Conservation (phyloP, 2,888 invertebrate genomes). For the Rhingia rostrata region DNA sequence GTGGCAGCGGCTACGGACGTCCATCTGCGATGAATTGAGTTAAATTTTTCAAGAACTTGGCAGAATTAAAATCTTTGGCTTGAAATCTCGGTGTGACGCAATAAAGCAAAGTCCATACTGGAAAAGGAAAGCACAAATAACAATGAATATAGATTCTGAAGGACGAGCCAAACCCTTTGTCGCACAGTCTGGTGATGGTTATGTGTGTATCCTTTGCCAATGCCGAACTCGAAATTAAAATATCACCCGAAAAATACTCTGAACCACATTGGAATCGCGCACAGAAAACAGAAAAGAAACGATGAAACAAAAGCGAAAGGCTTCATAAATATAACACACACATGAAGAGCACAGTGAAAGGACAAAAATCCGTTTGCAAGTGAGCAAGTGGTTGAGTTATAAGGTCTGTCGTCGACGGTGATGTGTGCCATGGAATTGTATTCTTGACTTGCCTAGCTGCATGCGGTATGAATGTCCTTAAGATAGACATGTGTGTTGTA, state of each 20-base stretch:
- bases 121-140: conserved; percentile 42
- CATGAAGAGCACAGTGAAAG: conserved; percentile 40
- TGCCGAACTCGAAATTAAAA: conserved; percentile 69
- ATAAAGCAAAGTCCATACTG: conserved; percentile 22
- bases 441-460: conserved; percentile 13
- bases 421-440: conserved; percentile 38
- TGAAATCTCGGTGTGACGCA: conserved; percentile 39
- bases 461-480: conserved; percentile 50
- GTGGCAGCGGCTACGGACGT: background rate
- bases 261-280: conserved; percentile 38
- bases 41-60: background rate
- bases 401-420: conserved; percentile 36
- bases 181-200: background rate
- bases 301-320: conserved; percentile 24
- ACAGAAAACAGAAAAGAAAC: conserved; percentile 15
- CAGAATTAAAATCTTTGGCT: conserved; percentile 11
- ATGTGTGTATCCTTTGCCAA: conserved; percentile 39
- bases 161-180: conserved; percentile 53
- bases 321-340: conserved; percentile 28
- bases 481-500: conserved; percentile 19
- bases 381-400: conserved; percentile 63
- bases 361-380: conserved; percentile 52
- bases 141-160: conserved; percentile 43
- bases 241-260: conserved; percentile 55
- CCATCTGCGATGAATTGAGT: background rate